These are phyloP conservation scores for Drosophila paramelanica DNA, from an alignment of 2,888 invertebrate species.

Conservation along the genomic window DNA sequence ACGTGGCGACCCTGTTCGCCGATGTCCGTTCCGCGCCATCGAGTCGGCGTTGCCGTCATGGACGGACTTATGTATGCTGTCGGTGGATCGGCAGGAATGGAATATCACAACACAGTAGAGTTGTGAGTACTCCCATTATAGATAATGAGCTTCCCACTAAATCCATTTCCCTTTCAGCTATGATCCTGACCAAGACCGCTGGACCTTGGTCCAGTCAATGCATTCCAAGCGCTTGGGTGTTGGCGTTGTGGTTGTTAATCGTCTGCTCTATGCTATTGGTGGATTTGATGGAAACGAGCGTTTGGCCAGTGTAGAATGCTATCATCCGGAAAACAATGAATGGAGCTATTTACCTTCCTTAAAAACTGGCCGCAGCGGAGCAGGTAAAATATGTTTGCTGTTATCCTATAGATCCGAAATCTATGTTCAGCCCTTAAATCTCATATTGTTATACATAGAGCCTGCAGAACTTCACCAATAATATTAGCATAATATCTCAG, in stretches of 20 bases:
- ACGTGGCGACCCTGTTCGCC: conserved; percentile 94
- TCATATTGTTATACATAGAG: too few relatives aligned
- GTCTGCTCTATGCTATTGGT: conserved; percentile 92
- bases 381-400: conserved; percentile 86
- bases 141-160: neutral
- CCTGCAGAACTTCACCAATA: too few relatives aligned
- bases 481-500: too few relatives aligned
- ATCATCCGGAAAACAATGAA: conserved; percentile 95
- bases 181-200: conserved; percentile 88
- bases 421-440: too few relatives aligned
- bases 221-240: conserved; percentile 88
- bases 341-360: conserved; percentile 94
- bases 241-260: conserved; percentile 91
- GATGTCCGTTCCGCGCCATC: conserved; percentile 94
- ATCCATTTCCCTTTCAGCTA: conserved; percentile 86
- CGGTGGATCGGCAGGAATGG: conserved; percentile 94
- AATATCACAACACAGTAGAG: conserved; percentile 95
- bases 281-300: conserved; percentile 94
- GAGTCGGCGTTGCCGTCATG: conserved; percentile 97
- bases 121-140: conserved; percentile 86
- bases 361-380: conserved; percentile 92
- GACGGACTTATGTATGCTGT: conserved; percentile 96
- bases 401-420: neutral
- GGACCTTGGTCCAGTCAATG: conserved; percentile 89
- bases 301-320: conserved; percentile 93